A percentile compares a stretch with the other conserved stretches of the same genome.
phyloP scores from a whole-genome alignment of 2,113 vertebrate species.

The Xiphorhynchus elegans region DNA sequence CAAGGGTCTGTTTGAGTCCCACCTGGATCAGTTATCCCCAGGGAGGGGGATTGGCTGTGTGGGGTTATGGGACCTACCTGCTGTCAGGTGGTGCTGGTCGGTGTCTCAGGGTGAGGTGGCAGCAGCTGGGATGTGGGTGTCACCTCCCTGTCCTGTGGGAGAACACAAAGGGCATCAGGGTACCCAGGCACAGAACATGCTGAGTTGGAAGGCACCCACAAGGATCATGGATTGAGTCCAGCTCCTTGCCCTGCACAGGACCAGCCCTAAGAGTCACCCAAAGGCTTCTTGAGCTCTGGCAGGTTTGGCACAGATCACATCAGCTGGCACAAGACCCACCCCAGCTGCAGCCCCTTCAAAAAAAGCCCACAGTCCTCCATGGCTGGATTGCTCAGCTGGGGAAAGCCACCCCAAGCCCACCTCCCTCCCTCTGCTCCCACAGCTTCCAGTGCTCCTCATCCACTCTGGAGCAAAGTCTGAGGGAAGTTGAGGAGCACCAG shows the following conservation, averaged over 20 bases:
- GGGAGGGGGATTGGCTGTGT: background rate
- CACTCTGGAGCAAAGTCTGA: background rate
- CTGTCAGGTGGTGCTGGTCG: rapidly evolving
- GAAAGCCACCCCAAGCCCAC: background rate
- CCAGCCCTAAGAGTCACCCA: background rate
- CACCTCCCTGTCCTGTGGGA: background rate
- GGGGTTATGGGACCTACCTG: background rate
- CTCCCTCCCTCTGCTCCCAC: background rate
- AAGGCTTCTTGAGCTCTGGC: background rate
- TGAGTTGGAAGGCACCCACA: background rate
- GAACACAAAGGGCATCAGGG: background rate
- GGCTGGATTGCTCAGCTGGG: background rate
- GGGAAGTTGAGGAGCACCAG: background rate
- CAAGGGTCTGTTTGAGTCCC: rapidly evolving
- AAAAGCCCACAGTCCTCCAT: rapidly evolving
- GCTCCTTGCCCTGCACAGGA: background rate
- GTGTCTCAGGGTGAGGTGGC: background rate
- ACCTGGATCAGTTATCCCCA: background rate
- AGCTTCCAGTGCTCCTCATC: background rate
- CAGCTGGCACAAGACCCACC: rapidly evolving
- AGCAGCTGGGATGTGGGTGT: background rate
- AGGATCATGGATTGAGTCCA: background rate
- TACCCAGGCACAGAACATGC: rapidly evolving
- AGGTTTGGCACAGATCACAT: background rate
- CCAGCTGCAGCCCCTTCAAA: background rate